phyloP scores from a whole-genome alignment of 2,888 invertebrate species.

The Acleris emargana region DNA sequence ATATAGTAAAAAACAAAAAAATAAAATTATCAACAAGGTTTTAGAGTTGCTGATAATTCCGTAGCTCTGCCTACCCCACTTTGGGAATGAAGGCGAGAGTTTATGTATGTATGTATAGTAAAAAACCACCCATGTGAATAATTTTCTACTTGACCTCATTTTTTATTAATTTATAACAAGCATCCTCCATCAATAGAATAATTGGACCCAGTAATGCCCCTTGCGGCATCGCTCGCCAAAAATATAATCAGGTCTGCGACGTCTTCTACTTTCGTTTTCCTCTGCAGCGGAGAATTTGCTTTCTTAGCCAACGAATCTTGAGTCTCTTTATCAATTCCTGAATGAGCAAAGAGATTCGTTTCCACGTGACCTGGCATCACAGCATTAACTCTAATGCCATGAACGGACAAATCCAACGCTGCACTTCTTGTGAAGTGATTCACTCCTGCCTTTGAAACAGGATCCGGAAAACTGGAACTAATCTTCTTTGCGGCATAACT shows the following conservation, averaged over 20 bases:
- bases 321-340: constrained; percentile 8
- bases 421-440: constrained; percentile 88
- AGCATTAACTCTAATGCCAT: constrained; percentile 85
- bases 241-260: constrained; percentile 38
- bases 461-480: constrained; percentile 63
- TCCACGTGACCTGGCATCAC: constrained; percentile 88
- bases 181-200: constrained; percentile 27
- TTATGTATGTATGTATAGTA: too few species aligned
- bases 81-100: too few species aligned
- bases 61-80: too few species aligned
- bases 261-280: constrained; percentile 33
- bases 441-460: constrained; percentile 88
- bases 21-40: too few species aligned
- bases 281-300: constrained; percentile 23
- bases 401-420: constrained; percentile 84
- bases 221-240: constrained; percentile 39
- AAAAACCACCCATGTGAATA: too few species aligned
- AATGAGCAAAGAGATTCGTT: constrained; percentile 32
- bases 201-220: constrained; percentile 34
- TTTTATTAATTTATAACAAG: constrained; percentile 2
- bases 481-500: constrained; percentile 34
- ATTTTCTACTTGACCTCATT: too few species aligned
- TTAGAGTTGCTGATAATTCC: too few species aligned
- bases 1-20: too few species aligned
- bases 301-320: neutral